These are phyloP conservation scores for Hartigia nigra DNA, from an alignment of 2,888 invertebrate species.

Conservation along the genomic window DNA sequence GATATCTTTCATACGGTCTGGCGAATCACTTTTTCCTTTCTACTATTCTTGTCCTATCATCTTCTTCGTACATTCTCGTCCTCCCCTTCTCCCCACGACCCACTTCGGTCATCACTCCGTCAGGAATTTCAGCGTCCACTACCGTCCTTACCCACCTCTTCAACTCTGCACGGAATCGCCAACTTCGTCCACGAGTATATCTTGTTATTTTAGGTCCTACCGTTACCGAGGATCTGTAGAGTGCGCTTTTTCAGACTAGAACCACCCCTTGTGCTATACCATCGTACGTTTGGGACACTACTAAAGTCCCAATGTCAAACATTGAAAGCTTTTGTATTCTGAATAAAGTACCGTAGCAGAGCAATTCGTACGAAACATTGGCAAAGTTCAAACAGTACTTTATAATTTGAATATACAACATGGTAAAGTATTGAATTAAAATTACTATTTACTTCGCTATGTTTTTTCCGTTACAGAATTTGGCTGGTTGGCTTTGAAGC, in stretches of 20 bases:
- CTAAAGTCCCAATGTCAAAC: neutral
- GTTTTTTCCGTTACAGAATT: too few species aligned
- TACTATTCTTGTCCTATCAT: neutral
- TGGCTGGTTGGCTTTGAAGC: neutral
- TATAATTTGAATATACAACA: neutral
- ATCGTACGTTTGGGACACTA: neutral
- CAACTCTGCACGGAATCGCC: neutral
- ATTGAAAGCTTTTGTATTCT: neutral
- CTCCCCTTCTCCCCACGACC: neutral
- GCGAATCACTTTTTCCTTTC: neutral
- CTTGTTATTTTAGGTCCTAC: conserved; percentile 4
- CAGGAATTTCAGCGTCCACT: neutral
- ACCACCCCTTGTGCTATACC: neutral
- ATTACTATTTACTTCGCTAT: neutral
- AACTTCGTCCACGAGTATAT: neutral
- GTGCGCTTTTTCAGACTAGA: neutral
- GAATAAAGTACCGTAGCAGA: neutral
- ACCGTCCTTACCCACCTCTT: neutral
- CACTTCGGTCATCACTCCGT: neutral
- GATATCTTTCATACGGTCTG: neutral
- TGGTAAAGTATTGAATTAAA: neutral
- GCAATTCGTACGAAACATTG: neutral
- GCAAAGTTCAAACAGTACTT: neutral
- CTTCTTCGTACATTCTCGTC: neutral
- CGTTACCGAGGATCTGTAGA: neutral